Conservation (phyloP, 2,113 vertebrate species). For the Hemiscyllium ocellatum region DNA sequence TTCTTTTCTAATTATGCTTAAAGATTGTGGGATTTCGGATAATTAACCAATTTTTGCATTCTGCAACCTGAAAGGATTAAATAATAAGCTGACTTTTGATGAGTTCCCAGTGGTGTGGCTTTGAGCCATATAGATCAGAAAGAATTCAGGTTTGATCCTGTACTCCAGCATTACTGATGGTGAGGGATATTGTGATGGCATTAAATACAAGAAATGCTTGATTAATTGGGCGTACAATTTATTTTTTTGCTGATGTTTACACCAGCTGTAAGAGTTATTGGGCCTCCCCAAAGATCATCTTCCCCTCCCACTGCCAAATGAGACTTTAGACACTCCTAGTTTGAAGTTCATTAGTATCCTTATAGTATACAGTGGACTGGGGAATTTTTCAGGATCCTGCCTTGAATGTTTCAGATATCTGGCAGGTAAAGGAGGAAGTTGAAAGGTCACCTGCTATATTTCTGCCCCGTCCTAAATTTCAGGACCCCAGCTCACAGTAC, state of each 20-base stretch:
- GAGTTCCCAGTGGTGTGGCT: not conserved
- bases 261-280: not conserved
- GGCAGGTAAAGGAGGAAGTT: not conserved
- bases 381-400: not conserved
- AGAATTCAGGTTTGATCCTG: not conserved
- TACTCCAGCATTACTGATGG: not conserved
- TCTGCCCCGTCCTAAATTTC: not conserved
- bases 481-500: not conserved
- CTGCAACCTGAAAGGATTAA: not conserved
- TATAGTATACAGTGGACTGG: not conserved
- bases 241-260: not conserved
- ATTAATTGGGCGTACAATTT: not conserved
- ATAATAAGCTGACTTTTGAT: not conserved
- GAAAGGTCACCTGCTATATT: not conserved
- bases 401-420: not conserved
- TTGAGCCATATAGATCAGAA: not conserved
- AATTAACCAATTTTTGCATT: not conserved
- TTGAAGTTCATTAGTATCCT: not conserved
- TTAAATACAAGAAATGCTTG: not conserved
- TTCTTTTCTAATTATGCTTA: not conserved
- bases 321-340: not conserved
- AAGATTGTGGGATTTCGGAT: not conserved
- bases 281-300: not conserved
- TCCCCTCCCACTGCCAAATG: not conserved
- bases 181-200: not conserved